phyloP scores from a whole-genome alignment of 30 jellyfish, hydroid and myxozoan genomes.

The Hydractinia symbiolongicarpus region DNA sequence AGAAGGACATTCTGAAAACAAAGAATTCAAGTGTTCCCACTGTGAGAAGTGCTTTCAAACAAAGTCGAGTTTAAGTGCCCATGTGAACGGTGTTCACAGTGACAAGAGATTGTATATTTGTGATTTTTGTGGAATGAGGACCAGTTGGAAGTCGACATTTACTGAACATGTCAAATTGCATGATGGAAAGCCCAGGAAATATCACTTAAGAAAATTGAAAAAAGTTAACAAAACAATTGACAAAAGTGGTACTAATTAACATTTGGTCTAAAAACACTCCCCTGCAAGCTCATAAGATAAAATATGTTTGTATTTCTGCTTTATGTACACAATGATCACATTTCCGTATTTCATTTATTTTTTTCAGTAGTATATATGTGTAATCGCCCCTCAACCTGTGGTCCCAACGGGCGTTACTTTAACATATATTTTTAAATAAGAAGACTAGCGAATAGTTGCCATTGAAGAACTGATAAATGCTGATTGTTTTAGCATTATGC shows the following conservation, averaged over 20 bases:
- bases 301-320: not conserved
- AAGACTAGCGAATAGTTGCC: no score
- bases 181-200: slow-evolving; percentile 1
- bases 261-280: not conserved
- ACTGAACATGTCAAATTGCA: slow-evolving; percentile 18
- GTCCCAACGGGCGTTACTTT: no score
- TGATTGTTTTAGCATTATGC: not conserved
- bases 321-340: no score
- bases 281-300: not conserved
- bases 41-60: slow-evolving; percentile 21
- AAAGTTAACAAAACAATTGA: not conserved
- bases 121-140: slow-evolving; percentile 26
- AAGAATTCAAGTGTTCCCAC: slow-evolving; percentile 12
- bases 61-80: slow-evolving; percentile 11
- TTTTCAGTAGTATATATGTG: no score
- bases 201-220: not conserved
- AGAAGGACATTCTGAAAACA: slow-evolving; percentile 2
- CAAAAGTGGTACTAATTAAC: not conserved
- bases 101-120: slow-evolving; percentile 30
- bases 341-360: no score
- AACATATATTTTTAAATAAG: no score
- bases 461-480: no score
- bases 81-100: slow-evolving; percentile 21
- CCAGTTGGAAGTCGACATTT: slow-evolving; percentile 26
- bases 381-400: no score